phyloP scores from a whole-genome alignment of 92 coral and sea anemone species.

The Parazoanthus swiftii region DNA sequence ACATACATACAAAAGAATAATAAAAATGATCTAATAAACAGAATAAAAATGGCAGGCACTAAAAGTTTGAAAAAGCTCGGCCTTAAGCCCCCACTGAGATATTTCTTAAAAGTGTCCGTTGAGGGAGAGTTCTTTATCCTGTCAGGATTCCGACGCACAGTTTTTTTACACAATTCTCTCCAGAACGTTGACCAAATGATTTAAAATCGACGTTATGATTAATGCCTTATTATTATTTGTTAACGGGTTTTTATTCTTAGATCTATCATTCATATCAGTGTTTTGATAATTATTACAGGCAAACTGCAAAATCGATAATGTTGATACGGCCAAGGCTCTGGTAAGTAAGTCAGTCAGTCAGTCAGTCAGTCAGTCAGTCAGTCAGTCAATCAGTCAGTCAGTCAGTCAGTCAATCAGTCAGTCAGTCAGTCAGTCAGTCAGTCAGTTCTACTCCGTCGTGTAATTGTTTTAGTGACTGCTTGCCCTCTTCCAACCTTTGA shows the following conservation, averaged over 20 bases:
- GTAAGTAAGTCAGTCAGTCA: constrained; percentile 47
- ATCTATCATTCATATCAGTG: background rate
- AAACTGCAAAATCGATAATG: constrained; percentile 72
- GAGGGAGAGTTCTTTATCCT: too few species aligned
- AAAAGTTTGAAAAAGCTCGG: too few species aligned
- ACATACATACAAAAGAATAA: background rate
- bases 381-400: too few species aligned
- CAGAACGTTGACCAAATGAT: too few species aligned
- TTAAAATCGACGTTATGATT: background rate
- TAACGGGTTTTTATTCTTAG: background rate
- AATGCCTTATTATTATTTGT: background rate
- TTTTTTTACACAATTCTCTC: too few species aligned
- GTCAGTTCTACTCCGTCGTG: background rate
- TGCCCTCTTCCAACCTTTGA: background rate
- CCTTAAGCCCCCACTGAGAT: too few species aligned
- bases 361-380: too few species aligned
- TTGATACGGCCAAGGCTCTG: constrained; percentile 74
- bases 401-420: background rate
- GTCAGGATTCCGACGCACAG: too few species aligned
- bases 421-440: too few species aligned
- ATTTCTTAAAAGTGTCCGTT: too few species aligned
- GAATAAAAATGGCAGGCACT: too few species aligned
- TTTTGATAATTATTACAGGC: constrained; percentile 53
- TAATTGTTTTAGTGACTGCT: background rate
- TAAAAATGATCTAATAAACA: too few species aligned